Conservation (phyloP, 1,140 invertebrate species). For the Rhyzopertha dominica region DNA sequence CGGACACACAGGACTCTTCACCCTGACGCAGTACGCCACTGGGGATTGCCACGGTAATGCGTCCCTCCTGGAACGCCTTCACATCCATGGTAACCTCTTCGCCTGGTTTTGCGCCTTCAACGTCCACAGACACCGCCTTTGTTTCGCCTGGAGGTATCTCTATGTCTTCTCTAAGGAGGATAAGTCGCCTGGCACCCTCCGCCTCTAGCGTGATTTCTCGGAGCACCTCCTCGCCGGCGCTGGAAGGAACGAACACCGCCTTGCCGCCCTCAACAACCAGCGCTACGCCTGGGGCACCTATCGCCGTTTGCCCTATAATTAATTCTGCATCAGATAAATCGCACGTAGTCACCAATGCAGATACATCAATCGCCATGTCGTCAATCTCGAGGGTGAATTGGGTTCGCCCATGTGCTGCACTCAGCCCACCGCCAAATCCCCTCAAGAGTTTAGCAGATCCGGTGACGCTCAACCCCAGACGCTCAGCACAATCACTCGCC, state of each 20-base stretch:
- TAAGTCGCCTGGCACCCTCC: background rate
- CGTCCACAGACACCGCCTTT: background rate
- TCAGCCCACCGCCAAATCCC: background rate
- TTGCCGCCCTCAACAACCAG: slow-evolving; percentile 1
- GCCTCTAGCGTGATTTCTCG: background rate
- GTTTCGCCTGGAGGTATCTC: no score
- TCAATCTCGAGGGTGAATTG: background rate
- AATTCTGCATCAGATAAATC: no score
- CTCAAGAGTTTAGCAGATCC: background rate
- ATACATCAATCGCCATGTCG: background rate
- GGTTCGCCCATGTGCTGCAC: no score
- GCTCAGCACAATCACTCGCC: background rate
- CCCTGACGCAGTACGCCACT: no score
- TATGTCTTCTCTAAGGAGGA: background rate
- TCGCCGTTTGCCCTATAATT: slow-evolving; percentile 1
- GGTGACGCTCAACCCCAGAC: background rate
- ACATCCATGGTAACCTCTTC: no score
- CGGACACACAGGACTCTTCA: no score
- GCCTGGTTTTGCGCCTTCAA: no score
- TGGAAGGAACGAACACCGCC: background rate
- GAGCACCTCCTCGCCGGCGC: background rate
- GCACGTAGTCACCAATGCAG: background rate
- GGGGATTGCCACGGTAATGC: no score
- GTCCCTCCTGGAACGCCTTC: no score
- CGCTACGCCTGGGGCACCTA: background rate